Evolutionary conservation across 2,888 invertebrate genomes (phyloP).

Genomic region (Heliconius ethilla): DNA sequence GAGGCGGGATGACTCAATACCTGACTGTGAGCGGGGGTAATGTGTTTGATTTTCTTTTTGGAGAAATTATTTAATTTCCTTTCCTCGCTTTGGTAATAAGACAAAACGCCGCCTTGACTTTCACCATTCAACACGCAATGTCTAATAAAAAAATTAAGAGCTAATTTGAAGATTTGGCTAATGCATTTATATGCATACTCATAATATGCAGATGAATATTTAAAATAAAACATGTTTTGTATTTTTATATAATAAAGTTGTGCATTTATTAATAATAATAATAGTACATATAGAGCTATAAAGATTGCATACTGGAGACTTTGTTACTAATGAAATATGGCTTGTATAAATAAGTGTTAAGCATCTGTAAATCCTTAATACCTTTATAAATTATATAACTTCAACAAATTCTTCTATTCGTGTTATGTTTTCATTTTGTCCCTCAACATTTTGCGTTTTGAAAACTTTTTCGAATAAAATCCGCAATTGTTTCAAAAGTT

Average conservation of each 20-base stretch:
- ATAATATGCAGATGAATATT: neutral
- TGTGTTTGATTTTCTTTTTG: no score
- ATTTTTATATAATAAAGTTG: constrained; percentile 27
- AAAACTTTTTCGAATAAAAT: constrained; percentile 68
- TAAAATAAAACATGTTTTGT: constrained; percentile 9
- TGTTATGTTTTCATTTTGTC: constrained; percentile 50
- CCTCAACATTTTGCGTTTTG: constrained; percentile 51
- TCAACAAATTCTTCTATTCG: constrained; percentile 75
- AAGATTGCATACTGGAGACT: constrained; percentile 12
- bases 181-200: neutral
- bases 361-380: constrained; percentile 44
- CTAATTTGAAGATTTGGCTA: neutral
- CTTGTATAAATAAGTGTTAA: constrained; percentile 39
- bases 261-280: constrained; percentile 24
- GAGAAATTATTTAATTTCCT: neutral
- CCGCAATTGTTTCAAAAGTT: constrained; percentile 70
- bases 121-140: neutral
- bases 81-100: neutral
- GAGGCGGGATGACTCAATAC: neutral
- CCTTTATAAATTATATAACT: constrained; percentile 58
- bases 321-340: constrained; percentile 33
- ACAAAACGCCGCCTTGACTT: neutral
- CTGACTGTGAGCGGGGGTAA: no score
- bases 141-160: neutral
- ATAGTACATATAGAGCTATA: constrained; percentile 11